phyloP scores from a whole-genome alignment of 1,140 invertebrate genomes.

The Pogonus chalceus region DNA sequence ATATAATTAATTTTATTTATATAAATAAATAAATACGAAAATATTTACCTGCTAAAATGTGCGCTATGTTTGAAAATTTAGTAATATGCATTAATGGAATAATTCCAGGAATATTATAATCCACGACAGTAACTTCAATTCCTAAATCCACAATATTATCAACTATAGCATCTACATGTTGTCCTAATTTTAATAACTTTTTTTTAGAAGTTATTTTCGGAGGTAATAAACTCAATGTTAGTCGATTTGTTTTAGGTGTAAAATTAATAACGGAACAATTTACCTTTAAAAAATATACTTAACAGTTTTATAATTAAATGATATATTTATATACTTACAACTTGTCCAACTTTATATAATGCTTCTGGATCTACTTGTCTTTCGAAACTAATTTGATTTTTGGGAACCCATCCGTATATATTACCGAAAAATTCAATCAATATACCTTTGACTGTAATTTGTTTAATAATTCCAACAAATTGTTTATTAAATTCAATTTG shows the following conservation, averaged over 20 bases:
- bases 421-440: constrained; percentile 50
- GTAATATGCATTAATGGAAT: constrained; percentile 26
- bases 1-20: not conserved
- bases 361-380: constrained; percentile 34
- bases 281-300: constrained; percentile 11
- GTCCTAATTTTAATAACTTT: constrained; percentile 21
- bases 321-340: constrained; percentile 36
- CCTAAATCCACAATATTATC: constrained; percentile 28
- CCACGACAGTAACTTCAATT: constrained; percentile 29
- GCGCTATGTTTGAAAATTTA: not conserved
- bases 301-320: constrained; percentile 8
- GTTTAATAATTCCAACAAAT: constrained; percentile 46
- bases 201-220: not conserved
- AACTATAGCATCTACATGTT: constrained; percentile 30
- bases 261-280: not conserved
- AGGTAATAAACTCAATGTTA: not conserved
- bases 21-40: constrained; percentile 10
- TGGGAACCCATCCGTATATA: constrained; percentile 45
- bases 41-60: constrained; percentile 8
- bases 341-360: constrained; percentile 49
- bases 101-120: constrained; percentile 27
- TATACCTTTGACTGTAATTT: constrained; percentile 37
- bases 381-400: constrained; percentile 38
- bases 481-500: constrained; percentile 38
- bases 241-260: not conserved